Conservation (phyloP, 2,797 vertebrate species). For the Sciurus vulgaris region DNA sequence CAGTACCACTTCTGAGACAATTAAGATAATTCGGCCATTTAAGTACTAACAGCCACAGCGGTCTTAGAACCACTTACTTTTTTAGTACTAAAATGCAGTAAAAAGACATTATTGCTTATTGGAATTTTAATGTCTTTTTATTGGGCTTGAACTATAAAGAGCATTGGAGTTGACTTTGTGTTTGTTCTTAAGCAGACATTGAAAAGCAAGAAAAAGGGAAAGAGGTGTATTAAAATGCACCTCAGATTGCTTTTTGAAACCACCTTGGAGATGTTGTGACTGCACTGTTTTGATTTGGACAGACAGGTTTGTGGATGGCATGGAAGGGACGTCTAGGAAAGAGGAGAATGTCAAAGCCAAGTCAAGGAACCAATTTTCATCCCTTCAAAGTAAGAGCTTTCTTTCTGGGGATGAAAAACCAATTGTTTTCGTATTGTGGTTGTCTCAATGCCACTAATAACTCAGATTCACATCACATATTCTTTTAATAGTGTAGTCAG, state of each 20-base stretch:
- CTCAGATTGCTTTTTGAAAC: conserved; percentile 21
- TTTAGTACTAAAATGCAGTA: conserved; percentile 77
- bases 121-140: conserved; percentile 81
- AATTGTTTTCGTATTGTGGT: conserved; percentile 44
- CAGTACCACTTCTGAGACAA: conserved; percentile 75
- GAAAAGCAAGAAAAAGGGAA: conserved; percentile 57
- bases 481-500: not conserved
- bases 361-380: fast-evolving
- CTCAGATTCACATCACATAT: not conserved
- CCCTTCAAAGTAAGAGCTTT: conserved; percentile 1
- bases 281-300: not conserved
- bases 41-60: conserved; percentile 76
- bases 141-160: conserved; percentile 69
- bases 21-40: conserved; percentile 83
- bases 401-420: conserved; percentile 29
- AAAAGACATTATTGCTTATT: conserved; percentile 80
- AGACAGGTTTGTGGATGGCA: not conserved
- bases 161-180: conserved; percentile 58
- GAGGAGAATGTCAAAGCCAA: not conserved
- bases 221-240: conserved; percentile 39
- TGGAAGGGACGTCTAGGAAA: not conserved
- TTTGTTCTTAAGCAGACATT: conserved; percentile 78
- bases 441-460: conserved; percentile 21
- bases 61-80: conserved; percentile 74
- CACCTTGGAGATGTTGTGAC: not conserved